Base-by-base conservation (phyloP, 2,888 invertebrate species). In the Melitaea athalia region DNA sequence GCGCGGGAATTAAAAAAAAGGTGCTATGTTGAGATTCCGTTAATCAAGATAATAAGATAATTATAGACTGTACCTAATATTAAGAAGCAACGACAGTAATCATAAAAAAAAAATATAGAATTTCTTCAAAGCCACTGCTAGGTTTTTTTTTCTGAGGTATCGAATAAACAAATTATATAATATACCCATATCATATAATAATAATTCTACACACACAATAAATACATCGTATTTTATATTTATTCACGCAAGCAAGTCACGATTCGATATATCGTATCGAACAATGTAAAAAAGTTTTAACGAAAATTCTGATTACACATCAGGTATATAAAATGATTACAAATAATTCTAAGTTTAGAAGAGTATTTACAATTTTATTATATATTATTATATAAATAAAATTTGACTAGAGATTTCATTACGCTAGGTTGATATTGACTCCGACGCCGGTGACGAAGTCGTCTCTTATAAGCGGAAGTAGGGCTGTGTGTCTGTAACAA, bases 371-470 rank as follows among this genome's bases (percentile, higher is more conserved):
- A 69, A 15, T 31, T 14, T 33, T 59, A 45, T 45, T 53, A 55
- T 55, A 33, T 42, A 5, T 33, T 52, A n/a, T 45, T n/a, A 59
- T 43, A 24, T 12, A 12, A 43, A 59, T 43, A 43, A 49, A 59
- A 64, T 65, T 53, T 45, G 65, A 65, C 60, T 66, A 66, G 53
- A 53, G 15, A 68, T 66, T 61, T 61, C 69, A 85, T 75, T 78
- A 85, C 77, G 93, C 93, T 88, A 94, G 80, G 78, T 94, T 93
- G 82, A 93, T 93, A 82, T 93, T 92, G 62, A 93, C 90, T n/a
- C 93, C 95, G 52, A 95, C 94, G 69, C 95, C 94, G 61, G 94
- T 92, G 75, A 95, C 93, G 83, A 94, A 95, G 76, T 95, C 95
- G 77, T 95, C 95, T 75, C 95, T 89, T 83, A 95, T 93, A 76